A percentile compares a stretch with the other conserved stretches of the same genome.
phyloP scores from a whole-genome alignment of 2,113 vertebrate species.

The Sylvilagus bachmani region DNA sequence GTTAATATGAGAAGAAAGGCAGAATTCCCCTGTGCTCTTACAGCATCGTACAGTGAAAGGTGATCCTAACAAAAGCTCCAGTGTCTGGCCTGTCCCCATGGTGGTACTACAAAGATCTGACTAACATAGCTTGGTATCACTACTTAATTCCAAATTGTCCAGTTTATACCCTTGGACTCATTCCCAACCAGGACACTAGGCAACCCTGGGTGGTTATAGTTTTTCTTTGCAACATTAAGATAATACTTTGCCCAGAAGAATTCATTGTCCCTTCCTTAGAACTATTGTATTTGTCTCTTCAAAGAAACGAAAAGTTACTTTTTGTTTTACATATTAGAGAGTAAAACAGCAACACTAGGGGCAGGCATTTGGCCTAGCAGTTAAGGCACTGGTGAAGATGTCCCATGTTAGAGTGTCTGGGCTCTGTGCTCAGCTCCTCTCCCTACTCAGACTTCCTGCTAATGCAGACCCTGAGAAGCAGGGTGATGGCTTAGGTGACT shows the following conservation, averaged over 20 bases:
- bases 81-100: background rate
- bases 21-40: background rate
- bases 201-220: background rate
- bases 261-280: background rate
- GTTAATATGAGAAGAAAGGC: background rate
- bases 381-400: too few relatives aligned
- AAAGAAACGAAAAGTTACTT: background rate
- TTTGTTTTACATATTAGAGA: slow-evolving; percentile 26
- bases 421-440: too few relatives aligned
- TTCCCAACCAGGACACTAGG: background rate
- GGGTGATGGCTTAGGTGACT: too few relatives aligned
- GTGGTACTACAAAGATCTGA: background rate
- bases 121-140: background rate
- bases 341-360: background rate
- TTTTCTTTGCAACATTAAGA: slow-evolving; percentile 34
- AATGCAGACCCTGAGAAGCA: too few relatives aligned
- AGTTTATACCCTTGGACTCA: background rate
- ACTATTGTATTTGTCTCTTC: background rate
- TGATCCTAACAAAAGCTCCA: too few relatives aligned
- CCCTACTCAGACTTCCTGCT: too few relatives aligned
- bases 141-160: background rate
- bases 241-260: slow-evolving; percentile 9
- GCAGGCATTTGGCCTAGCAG: too few relatives aligned
- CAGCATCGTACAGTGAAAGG: background rate
- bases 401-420: too few relatives aligned